Evolutionary conservation across 1,140 invertebrate genomes (phyloP), one percentile per base, ranked within the genome.

Genomic region (Ostrea edulis): DNA sequence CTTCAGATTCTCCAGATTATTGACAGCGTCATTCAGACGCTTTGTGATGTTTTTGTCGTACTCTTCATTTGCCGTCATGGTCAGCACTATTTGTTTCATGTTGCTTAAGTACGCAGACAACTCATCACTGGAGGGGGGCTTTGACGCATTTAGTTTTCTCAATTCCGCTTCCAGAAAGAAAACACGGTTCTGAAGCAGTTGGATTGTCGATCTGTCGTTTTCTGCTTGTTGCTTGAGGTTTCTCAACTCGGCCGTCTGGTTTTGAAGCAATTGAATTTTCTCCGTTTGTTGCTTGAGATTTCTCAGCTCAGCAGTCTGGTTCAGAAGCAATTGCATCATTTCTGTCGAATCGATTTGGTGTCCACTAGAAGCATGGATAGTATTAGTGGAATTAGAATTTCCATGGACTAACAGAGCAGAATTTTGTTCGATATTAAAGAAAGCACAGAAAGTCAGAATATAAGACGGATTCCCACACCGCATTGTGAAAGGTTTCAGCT

Each of bases 81-180:
- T 71, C 29, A 35, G 68, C 0, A 35, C 29, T 71, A 44, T 29
- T 44, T 71, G 68, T 11, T 71, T 71, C 11, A 25, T 71, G 68
- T 25, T 71, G 8, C 11, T 71, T 12, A 71, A 29, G 3, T 71
- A 71, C 25, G 68, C 29, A 1, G 25, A 29, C 14, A 71, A 71
- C 12, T 71, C 68, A 14, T 71, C 25, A 35, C 8, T 71, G 25
- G 68, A 71, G 11, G 68, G 68, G 2, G 29, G 68, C 29, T 12
- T 71, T 12, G 68, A 71, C 12, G 14, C 68, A 35, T 71, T 71
- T 35, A 71, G 29, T 71, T 44, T 71, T 14, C 35, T 71, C 11
- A 71, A 25, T 71, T 71, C 68, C 14, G 68, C 68, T 71, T 71
- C 68, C 68, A 71, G 17, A 35, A 44, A 71, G 68, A 71, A 71